These are phyloP conservation scores for Lates japonicus DNA, from an alignment of 2,797 vertebrate genomes.

Conservation along the genomic window DNA sequence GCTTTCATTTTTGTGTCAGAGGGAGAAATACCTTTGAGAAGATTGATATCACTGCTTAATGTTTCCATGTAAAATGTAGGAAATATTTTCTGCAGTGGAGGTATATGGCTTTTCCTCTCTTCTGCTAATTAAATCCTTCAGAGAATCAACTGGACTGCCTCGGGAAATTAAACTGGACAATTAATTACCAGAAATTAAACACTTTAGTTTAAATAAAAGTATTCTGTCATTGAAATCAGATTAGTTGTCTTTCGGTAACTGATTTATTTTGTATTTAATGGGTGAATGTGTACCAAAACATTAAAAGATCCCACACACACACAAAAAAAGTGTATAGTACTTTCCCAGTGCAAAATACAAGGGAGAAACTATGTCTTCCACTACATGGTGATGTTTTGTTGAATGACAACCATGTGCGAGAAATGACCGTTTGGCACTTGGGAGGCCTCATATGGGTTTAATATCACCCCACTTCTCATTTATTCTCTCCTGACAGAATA, in stretches of 20 bases:
- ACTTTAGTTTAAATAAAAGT: slow-evolving; percentile 34
- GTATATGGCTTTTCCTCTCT: slow-evolving; percentile 34
- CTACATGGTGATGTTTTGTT: slow-evolving; percentile 59
- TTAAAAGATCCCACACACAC: not conserved
- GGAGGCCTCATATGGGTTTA: slow-evolving; percentile 86
- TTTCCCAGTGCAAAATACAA: slow-evolving; percentile 56
- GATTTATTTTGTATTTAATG: slow-evolving; percentile 14
- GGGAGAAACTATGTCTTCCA: slow-evolving; percentile 44
- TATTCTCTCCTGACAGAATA: slow-evolving; percentile 83
- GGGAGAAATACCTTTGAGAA: slow-evolving; percentile 58
- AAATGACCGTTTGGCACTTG: slow-evolving; percentile 78
- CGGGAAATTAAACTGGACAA: slow-evolving; percentile 56
- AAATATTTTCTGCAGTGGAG: slow-evolving; percentile 34
- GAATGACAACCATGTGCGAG: slow-evolving; percentile 75
- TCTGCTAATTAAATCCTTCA: slow-evolving; percentile 62
- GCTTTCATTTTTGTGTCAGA: slow-evolving; percentile 61
- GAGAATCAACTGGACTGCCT: slow-evolving; percentile 36
- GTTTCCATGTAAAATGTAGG: slow-evolving; percentile 49
- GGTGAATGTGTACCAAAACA: not conserved
- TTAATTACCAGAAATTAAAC: slow-evolving; percentile 60
- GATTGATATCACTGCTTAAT: slow-evolving; percentile 65
- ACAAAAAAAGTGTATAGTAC: slow-evolving; percentile 11
- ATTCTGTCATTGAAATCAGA: slow-evolving; percentile 12
- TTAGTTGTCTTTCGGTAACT: not conserved
- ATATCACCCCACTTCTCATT: slow-evolving; percentile 83